These are phyloP conservation scores for Telmatherina bonti DNA, from an alignment of 2,797 vertebrate species.

Conservation along the genomic window DNA sequence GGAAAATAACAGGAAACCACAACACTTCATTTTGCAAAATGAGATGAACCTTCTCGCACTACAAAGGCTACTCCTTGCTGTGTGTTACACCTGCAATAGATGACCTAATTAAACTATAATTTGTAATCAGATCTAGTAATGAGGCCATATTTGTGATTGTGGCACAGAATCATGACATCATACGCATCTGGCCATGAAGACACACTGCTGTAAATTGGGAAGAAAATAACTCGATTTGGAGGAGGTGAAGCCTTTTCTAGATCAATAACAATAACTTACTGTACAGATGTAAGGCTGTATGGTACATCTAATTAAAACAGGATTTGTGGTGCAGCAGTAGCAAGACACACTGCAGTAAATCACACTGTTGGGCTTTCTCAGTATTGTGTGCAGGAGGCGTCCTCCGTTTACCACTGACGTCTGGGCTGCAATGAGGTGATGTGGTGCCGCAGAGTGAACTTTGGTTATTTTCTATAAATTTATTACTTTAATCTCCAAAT, in stretches of 20 bases:
- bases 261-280: background rate
- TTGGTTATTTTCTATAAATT: background rate
- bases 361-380: background rate
- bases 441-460: background rate
- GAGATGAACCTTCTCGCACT: background rate
- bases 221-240: constrained; percentile 1
- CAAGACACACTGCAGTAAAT: background rate
- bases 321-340: background rate
- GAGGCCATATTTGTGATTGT: background rate
- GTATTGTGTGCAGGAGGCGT: background rate
- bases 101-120: background rate
- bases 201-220: background rate
- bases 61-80: background rate
- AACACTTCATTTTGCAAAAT: background rate
- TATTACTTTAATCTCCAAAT: background rate
- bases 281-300: background rate
- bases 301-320: background rate
- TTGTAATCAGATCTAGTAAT: background rate
- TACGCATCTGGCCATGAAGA: background rate
- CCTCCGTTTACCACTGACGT: background rate
- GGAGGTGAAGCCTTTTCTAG: background rate
- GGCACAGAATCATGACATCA: background rate
- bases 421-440: background rate
- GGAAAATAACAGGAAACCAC: background rate
- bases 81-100: background rate